Conservation (phyloP, 2,113 vertebrate genomes). For the Excalfactoria chinensis region DNA sequence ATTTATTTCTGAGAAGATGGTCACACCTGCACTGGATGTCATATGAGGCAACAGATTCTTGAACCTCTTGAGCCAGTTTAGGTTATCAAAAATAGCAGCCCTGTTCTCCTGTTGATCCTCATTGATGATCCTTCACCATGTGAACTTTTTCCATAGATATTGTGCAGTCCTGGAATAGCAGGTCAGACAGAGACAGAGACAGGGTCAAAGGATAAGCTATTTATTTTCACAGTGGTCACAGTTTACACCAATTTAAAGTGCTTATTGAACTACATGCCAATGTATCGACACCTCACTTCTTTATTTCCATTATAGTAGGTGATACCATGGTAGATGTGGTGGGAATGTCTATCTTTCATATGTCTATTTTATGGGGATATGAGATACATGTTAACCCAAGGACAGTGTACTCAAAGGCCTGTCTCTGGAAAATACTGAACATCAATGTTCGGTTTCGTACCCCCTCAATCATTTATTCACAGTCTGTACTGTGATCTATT, state of each 20-base stretch:
- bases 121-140: fast-evolving
- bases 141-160: not conserved
- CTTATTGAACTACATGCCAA: not conserved
- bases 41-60: not conserved
- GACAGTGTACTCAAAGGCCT: not conserved
- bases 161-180: not conserved
- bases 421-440: not conserved
- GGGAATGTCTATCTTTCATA: not conserved
- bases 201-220: not conserved
- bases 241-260: not conserved
- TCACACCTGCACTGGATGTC: not conserved
- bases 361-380: not conserved
- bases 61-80: not conserved
- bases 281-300: not conserved
- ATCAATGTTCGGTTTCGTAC: not conserved
- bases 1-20: not conserved
- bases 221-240: not conserved
- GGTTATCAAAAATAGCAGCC: fast-evolving
- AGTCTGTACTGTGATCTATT: not conserved
- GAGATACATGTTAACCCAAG: not conserved
- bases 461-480: not conserved
- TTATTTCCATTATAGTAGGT: not conserved
- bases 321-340: not conserved
- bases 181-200: not conserved
- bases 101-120: not conserved